These are phyloP conservation scores for Cheiracanthium punctorium DNA, from an alignment of 2,888 invertebrate species.

Conservation along the genomic window DNA sequence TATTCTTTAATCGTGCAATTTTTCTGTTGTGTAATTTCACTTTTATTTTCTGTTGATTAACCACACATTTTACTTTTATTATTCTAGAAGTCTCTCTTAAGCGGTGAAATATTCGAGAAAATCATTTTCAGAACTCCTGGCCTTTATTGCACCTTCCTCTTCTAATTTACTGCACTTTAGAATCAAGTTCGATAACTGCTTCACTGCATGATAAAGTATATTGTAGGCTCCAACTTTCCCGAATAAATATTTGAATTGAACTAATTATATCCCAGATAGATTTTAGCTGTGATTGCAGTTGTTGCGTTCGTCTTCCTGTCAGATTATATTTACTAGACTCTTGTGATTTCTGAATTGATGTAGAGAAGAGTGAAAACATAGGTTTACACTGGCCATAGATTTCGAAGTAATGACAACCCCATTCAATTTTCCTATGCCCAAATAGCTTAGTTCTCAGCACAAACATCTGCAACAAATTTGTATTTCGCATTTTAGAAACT, in stretches of 20 bases:
- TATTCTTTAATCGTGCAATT: too few relatives aligned
- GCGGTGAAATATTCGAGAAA: too few relatives aligned
- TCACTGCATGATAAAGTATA: too few relatives aligned
- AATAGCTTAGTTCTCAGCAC: background rate
- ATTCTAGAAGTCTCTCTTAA: too few relatives aligned
- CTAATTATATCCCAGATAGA: conserved; percentile 41
- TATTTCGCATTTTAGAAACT: background rate
- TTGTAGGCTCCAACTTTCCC: background rate
- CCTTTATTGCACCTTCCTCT: too few relatives aligned
- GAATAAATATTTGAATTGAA: conserved; percentile 49
- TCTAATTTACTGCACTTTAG: too few relatives aligned
- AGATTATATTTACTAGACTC: conserved; percentile 49
- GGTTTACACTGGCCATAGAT: background rate
- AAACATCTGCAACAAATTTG: background rate
- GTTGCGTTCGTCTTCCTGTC: background rate
- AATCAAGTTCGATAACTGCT: too few relatives aligned
- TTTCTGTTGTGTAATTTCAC: too few relatives aligned
- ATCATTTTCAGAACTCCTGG: too few relatives aligned
- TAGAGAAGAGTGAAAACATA: background rate
- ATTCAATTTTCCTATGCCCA: background rate
- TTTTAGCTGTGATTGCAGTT: conserved; percentile 35
- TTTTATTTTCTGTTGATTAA: too few relatives aligned
- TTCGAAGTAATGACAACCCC: conserved; percentile 16
- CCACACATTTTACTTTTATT: too few relatives aligned
- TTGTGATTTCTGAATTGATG: conserved; percentile 13